Percentiles rank a stretch among this genome's conserved stretches.
Conservation (phyloP, 2,888 invertebrate species). For the Pheosia tremula region DNA sequence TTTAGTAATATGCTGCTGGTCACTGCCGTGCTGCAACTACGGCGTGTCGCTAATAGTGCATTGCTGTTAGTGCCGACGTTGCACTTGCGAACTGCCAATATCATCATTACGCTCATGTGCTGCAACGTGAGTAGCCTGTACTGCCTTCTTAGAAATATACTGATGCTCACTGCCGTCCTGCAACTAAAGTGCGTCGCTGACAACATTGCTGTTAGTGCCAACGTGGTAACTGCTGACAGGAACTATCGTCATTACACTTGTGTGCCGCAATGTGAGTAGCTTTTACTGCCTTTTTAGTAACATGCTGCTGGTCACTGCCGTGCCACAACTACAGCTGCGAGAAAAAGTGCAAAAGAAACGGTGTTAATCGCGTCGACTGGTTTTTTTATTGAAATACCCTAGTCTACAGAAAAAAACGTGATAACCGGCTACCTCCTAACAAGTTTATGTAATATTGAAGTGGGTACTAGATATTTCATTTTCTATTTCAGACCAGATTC, state of each 20-base stretch:
- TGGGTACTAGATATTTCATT: not conserved
- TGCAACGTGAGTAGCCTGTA: conserved; percentile 87
- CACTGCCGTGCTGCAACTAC: conserved; percentile 82
- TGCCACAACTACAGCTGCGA: not conserved
- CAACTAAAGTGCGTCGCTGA: not conserved
- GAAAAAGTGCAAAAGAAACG: too few relatives aligned
- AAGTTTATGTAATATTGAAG: too few relatives aligned
- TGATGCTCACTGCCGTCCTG: not conserved
- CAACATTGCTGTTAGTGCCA: not conserved
- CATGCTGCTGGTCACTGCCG: not conserved
- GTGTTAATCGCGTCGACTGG: too few relatives aligned
- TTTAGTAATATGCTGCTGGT: conserved; percentile 46
- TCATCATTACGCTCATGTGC: conserved; percentile 89
- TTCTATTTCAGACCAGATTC: conserved; percentile 85
- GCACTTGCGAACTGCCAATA: conserved; percentile 86
- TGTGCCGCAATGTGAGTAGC: conserved; percentile 37
- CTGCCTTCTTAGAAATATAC: too few relatives aligned
- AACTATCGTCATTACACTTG: not conserved
- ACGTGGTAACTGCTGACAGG: not conserved
- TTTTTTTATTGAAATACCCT: too few relatives aligned
- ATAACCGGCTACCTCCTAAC: too few relatives aligned
- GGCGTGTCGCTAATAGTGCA: conserved; percentile 66
- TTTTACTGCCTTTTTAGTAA: not conserved
- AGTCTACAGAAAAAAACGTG: too few relatives aligned
- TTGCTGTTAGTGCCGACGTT: conserved; percentile 89